Evolutionary conservation across 1,140 invertebrate species (phyloP), one percentile per base, ranked within the genome.

Genomic region (Archivesica marissinica): DNA sequence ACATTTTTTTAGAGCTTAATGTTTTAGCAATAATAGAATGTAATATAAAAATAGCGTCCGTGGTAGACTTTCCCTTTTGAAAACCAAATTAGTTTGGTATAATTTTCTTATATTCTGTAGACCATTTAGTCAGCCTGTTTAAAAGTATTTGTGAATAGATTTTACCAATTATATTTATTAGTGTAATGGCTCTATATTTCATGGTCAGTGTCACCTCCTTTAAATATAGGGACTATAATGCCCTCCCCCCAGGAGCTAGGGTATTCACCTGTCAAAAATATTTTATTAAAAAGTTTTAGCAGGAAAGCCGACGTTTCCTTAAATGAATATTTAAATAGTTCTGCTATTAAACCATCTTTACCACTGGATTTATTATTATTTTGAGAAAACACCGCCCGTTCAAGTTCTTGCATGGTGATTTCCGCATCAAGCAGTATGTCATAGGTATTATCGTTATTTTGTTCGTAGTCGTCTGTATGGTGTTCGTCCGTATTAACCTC

Each of bases 91-190:
- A 30, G 15, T 70, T 70, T 3, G 39, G 6, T 9, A 41, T 70
- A 41, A 25, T 41, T 23, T 70, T 38, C n/a, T n/a, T 6, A 11
- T 41, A 38, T 23, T 41, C 15, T 39, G 2, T 30, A 64, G 15
- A 33, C 61, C 61, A 64, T 17, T 70, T 70, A 9, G 66, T 39
- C 15, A 25, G 38, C 2, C 38, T 6, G 13, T 39, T n/a, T n/a
- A n/a, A n/a, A n/a, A n/a, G n/a, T 39, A 70, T 25, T 41, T 70
- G 66, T 9, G 66, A 70, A 25, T 70, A 70, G 15, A 70, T 70
- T 75, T 75, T 75, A 35, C 17, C 72, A 30, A 75, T 52, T 11
- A 75, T 28, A 25, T 75, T 75, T 30, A 75, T 75, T 25, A 75
- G 50, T 2, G 47, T 75, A 15, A 75, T 54, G 30, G 44, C 72